phyloP scores from a whole-genome alignment of 2,888 invertebrate species.

The Labia minor region DNA sequence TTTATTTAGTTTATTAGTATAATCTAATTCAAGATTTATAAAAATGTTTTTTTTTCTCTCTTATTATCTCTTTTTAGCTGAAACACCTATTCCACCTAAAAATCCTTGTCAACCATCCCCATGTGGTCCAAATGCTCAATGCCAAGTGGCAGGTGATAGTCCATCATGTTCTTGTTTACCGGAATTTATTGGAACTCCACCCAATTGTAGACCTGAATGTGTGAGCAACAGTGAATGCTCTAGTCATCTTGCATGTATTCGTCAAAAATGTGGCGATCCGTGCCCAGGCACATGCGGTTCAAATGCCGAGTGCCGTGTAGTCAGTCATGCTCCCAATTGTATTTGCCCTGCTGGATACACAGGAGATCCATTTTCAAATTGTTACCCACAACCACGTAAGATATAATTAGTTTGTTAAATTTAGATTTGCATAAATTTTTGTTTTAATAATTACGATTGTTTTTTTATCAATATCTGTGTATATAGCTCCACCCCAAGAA shows the following conservation, averaged over 20 bases:
- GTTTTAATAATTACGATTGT: background rate
- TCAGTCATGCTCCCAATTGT: conserved; percentile 66
- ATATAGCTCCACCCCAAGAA: conserved; percentile 20
- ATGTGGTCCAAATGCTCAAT: conserved; percentile 54
- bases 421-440: background rate
- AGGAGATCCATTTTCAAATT: no score
- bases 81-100: conserved; percentile 34
- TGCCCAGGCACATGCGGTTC: conserved; percentile 54
- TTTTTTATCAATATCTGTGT: background rate
- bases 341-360: conserved; percentile 41
- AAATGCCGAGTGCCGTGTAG: conserved; percentile 60
- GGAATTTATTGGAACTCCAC: conserved; percentile 55
- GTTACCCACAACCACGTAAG: no score
- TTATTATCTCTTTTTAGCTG: conserved; percentile 29
- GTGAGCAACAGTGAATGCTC: conserved; percentile 60
- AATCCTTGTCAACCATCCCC: conserved; percentile 58
- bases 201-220: conserved; percentile 63
- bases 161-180: conserved; percentile 60
- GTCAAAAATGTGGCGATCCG: conserved; percentile 62
- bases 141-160: conserved; percentile 47
- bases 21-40: no score
- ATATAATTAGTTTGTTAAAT: background rate
- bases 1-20: no score
- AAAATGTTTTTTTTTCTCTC: no score
- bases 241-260: conserved; percentile 54